Base-by-base conservation (phyloP, 1,140 invertebrate genomes). In the Bombus confusus region DNA sequence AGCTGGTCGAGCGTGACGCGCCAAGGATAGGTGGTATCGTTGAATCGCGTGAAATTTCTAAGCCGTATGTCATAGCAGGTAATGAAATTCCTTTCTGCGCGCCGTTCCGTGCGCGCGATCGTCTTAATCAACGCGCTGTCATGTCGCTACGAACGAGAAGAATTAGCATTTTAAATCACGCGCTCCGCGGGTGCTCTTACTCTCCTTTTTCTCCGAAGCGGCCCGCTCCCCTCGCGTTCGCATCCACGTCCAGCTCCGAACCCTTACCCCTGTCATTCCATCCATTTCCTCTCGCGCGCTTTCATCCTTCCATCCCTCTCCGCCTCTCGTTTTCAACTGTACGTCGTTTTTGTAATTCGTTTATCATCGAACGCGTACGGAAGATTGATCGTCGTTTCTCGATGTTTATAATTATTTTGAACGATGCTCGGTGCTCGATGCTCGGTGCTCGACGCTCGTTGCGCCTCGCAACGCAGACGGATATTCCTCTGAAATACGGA, bases 151-250 rank as follows among this genome's bases (percentile, higher is more conserved):
- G 87, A 86, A 91, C 87, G 91, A 81, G 91, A 87, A 91, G 85
- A 88, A 92, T 92, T 91, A 92, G 91, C 92, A 92, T 92, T 92
- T 92, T 91, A 92, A 92, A 92, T 92, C 80, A 91, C 90, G 85
- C 89, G 84, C 89, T 84, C 92, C 85, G 80, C 92, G 92, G 91
- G 91, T 90, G 91, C 84, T 85, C 84, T 28, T 39, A 8, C 66
- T 76, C 47, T 59, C 79, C 75, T 57, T 12, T 59, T 59, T 6
- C 34, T 12, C 4, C 68, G 3, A 52, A 22, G 18, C 47, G 47
- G 18, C 25, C 12, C 15, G 15, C 37, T 28, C 10, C 39, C 1
- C 43, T 47, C 43, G 5, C 28, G 62, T 34, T 39, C 25, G 22
- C 85, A 31, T 28, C 10, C 75, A 13, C 22, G 6, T 31, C 59